Evolutionary conservation across 2,797 vertebrate genomes (phyloP), one percentile per base, ranked within the genome.

Genomic region (Nannoperca obscura): DNA sequence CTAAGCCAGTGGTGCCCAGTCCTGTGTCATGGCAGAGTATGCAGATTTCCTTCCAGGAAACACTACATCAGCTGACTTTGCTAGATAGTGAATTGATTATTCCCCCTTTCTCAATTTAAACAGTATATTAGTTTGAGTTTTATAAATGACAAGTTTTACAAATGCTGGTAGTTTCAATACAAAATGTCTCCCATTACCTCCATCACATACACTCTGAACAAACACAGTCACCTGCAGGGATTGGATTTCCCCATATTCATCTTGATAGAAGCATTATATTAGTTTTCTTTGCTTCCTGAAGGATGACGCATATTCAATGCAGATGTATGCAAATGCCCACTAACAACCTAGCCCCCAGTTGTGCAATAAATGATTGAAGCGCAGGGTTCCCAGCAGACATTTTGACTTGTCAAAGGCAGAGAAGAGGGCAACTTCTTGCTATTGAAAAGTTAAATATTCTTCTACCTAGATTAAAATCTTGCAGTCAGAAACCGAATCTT

Each of bases 321-420:
- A 72, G 61, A 87, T 83, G 4, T 46, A 84, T 86, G 75, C 58
- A 70, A 88, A 87, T 84, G 19, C 50, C 77, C 79, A 57, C 65
- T 65, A 68, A 72, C 42, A 66, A 34, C 22, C 19, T 4, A 44
- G 17, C 57, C 38, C 65, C 64, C 59, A 75, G 73, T 65, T 80
- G 73, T 66, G 32, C 53, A 59, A 78, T 27, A 27, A 72, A 62
- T 82, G 7, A 76, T 82, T 71, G 62, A 78, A 71, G 63, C 15
- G 54, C 38, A 50, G 24, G 62, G 32, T 38, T 38, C 36, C 36
- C 36, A 38, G 10, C 36, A 38, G 36, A 38, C 36, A 38, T 38
- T 38, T 38, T 38, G 10, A 38, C 36, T 38, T 38, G 36, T 38
- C 36, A 38, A 38, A 38, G 50, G 11, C 17, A 32, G 9, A 20